Conservation (phyloP, 2,113 vertebrate genomes). For the Halcyon malimbica region DNA sequence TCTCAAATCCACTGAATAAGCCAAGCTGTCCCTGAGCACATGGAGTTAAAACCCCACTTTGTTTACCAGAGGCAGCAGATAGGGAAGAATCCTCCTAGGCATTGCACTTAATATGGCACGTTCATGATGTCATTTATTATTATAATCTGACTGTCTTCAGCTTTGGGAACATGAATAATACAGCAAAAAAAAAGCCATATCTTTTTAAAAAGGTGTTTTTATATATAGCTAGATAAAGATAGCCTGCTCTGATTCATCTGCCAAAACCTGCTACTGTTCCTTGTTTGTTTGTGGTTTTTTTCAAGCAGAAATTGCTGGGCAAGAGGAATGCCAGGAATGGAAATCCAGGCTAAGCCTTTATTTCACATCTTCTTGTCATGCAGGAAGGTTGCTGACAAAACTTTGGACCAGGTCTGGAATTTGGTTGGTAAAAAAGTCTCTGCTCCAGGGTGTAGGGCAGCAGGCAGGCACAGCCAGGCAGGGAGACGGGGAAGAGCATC, state of each 20-base stretch:
- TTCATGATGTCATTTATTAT: constrained; percentile 20
- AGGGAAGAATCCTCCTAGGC: neutral
- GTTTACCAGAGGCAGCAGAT: neutral
- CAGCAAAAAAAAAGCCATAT: neutral
- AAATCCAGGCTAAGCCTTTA: neutral
- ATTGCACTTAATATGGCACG: neutral
- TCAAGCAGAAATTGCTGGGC: neutral
- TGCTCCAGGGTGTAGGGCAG: neutral
- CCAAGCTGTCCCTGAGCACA: neutral
- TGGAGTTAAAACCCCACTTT: constrained; percentile 6
- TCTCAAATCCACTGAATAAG: neutral
- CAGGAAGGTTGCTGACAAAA: neutral
- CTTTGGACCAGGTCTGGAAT: neutral
- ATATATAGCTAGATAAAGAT: constrained; percentile 36
- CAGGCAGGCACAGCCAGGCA: neutral
- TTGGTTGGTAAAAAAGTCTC: neutral
- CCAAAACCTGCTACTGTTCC: constrained; percentile 15
- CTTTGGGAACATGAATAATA: constrained; percentile 22
- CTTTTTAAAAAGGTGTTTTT: constrained; percentile 17
- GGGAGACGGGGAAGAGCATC: neutral
- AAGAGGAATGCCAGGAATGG: neutral
- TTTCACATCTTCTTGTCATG: neutral
- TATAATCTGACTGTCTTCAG: neutral
- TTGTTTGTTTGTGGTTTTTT: constrained; percentile 25
- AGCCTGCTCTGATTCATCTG: constrained; percentile 15